Evolutionary conservation across 2,888 invertebrate species (phyloP).

Genomic region (Drosophila kanekoi): DNA sequence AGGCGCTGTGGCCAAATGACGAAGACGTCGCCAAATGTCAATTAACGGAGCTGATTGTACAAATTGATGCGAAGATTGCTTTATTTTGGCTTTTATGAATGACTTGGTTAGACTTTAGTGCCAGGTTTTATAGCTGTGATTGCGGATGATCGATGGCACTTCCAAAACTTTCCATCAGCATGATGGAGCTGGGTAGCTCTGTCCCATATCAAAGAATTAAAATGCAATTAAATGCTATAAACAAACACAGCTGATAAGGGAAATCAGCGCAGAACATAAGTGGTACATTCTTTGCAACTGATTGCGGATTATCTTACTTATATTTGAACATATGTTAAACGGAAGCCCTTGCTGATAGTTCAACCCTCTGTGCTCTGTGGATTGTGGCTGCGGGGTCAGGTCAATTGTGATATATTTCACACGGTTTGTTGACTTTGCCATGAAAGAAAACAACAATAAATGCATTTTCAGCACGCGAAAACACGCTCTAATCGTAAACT

Average conservation of each 20-base stretch:
- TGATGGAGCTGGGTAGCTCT: slow-evolving; percentile 23
- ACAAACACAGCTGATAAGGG: slow-evolving; percentile 46
- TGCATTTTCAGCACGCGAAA: slow-evolving; percentile 3
- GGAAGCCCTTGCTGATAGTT: slow-evolving; percentile 35
- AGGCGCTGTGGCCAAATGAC: neutral
- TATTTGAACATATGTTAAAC: slow-evolving; percentile 21
- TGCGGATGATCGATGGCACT: slow-evolving; percentile 61
- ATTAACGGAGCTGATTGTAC: slow-evolving; percentile 12
- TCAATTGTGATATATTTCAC: slow-evolving; percentile 35
- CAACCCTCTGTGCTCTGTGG: slow-evolving; percentile 3
- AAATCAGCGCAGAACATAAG: slow-evolving; percentile 17
- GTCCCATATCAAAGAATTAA: slow-evolving; percentile 31
- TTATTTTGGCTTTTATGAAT: slow-evolving; percentile 47
- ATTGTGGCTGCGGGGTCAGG: slow-evolving; percentile 1
- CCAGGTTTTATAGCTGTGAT: slow-evolving; percentile 33
- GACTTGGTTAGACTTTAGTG: slow-evolving; percentile 7
- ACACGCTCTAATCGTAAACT: neutral
- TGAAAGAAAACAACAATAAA: neutral
- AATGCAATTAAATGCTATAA: slow-evolving; percentile 47
- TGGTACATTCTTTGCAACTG: slow-evolving; percentile 50
- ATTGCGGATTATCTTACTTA: slow-evolving; percentile 22
- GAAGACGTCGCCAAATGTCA: slow-evolving; percentile 16
- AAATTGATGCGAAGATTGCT: slow-evolving; percentile 27
- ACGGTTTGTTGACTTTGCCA: slow-evolving; percentile 23
- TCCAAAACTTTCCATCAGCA: slow-evolving; percentile 57